Base-by-base conservation (phyloP, 2,797 vertebrate genomes). In the Cuniculus paca region DNA sequence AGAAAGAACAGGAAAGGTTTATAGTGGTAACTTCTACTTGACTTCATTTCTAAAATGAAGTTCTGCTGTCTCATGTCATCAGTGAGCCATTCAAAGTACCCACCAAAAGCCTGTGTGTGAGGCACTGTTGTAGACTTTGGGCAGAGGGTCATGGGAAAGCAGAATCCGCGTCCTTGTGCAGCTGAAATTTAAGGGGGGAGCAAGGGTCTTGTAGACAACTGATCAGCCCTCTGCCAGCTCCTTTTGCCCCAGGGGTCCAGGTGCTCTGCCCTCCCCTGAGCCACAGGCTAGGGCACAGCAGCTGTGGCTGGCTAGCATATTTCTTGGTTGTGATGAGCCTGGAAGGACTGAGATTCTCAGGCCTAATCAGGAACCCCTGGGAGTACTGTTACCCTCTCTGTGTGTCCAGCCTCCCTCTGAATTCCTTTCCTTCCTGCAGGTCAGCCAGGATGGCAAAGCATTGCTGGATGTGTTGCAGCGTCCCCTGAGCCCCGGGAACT, bases 361-460 rank as follows among this genome's bases (percentile, higher is more conserved):
- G 14, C 31, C 68, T 85, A 39, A 17, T 5, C 17, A 19, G 24
- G 42, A 34, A 39, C 0, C 22, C 31, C 48, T 1, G 1, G 14
- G 56, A 20, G 34, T 20, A 39, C 24, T 24, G 9, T 60, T 68
- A 8, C 1, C 20, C 58, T 72, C 13, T 88, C 45, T 50, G 17
- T 54, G 14, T 13, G 22, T 48, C 39, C 48, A 31, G 14, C 19
- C 4, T 10, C 20, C 3, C 14, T n/a, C 74, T 31, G 31, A 17
- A 4, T 80, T 0, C 84, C 95, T 97, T 91, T 98, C 88, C 52
- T 42, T 95, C 81, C 52, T 86, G 58, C 98, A 99, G 99, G 99
- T 99, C 80, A 99, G 99, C 98, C 99, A 99, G 98, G 99, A 99
- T 72, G 99, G 99, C 81, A 99, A 99, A 98, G 99, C 99, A 7